Conservation (phyloP, 2,113 vertebrate genomes). For the Xenopus tropicalis region UCB_Xtro_10.0 CM004444.2:55893001-55893500, state of each 20-base stretch:
- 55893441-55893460: too few species aligned
- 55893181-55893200: slow-evolving; percentile 10
- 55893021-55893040: slow-evolving; percentile 5
- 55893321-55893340: too few species aligned
- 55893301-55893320: too few species aligned
- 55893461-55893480: too few species aligned
- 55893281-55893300: too few species aligned
- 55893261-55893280: neutral
- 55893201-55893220: slow-evolving; percentile 19
- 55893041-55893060: neutral
- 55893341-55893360: too few species aligned
- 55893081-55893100: neutral
- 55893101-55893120: neutral
- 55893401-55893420: too few species aligned
- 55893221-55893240: neutral
- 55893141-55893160: slow-evolving; percentile 21
- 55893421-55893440: too few species aligned
- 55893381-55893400: too few species aligned
- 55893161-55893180: slow-evolving; percentile 11
- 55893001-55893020: neutral
- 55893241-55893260: neutral
- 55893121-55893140: slow-evolving; percentile 18
- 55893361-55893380: too few species aligned
- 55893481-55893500: too few species aligned
- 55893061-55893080: slow-evolving; percentile 4